These are phyloP conservation scores for Pangasius macronema DNA, from an alignment of 2,797 vertebrate species.

Conservation along the genomic window DNA sequence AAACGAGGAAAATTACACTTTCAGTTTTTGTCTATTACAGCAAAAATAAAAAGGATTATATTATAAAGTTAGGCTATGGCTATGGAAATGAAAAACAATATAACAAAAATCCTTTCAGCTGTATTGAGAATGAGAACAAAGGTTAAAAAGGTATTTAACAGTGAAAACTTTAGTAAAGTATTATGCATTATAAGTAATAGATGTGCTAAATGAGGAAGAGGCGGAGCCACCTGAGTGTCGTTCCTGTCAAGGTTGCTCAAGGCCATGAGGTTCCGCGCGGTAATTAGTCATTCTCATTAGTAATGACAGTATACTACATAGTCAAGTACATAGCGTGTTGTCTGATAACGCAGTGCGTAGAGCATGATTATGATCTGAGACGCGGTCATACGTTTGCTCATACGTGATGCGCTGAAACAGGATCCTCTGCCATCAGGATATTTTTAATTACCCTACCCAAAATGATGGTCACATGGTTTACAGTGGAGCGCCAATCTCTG, in stretches of 20 bases:
- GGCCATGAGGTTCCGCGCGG: no score
- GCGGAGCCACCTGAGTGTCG: not conserved
- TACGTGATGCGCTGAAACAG: not conserved
- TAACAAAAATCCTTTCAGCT: not conserved
- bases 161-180: not conserved
- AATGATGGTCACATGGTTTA: not conserved
- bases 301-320: not conserved
- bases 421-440: not conserved
- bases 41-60: not conserved
- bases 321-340: not conserved
- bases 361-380: not conserved
- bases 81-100: not conserved
- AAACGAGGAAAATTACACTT: not conserved
- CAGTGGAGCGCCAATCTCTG: no score
- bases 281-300: no score
- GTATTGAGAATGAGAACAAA: not conserved
- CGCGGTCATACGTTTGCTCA: not conserved
- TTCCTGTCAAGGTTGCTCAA: not conserved
- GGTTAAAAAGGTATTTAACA: not conserved
- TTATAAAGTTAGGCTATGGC: not conserved
- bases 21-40: not conserved
- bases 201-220: not conserved
- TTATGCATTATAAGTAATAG: not conserved
- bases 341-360: not conserved
- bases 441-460: no score